phyloP scores from a whole-genome alignment of 53 echinoderm and acorn worm genomes.

The Henricia sp. region DNA sequence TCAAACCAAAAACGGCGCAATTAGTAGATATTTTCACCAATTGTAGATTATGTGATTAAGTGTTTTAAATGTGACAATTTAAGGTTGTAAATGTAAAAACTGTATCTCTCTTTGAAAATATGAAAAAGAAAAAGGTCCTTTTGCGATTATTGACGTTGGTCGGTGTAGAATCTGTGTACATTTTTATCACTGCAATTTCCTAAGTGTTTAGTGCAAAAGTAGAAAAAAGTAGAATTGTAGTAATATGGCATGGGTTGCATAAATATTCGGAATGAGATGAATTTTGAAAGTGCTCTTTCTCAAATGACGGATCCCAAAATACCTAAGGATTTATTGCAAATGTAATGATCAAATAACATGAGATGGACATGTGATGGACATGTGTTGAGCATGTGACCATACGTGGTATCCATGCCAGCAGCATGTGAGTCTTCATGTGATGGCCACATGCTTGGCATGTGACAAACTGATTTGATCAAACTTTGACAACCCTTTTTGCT shows the following conservation, averaged over 20 bases:
- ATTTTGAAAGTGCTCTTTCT: too few species aligned
- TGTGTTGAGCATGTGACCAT: slow-evolving; percentile 68
- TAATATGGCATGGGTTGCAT: too few species aligned
- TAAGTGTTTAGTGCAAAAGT: slow-evolving; percentile 51
- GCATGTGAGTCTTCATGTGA: slow-evolving; percentile 67
- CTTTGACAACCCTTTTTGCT: neutral
- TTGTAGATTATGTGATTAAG: slow-evolving; percentile 48
- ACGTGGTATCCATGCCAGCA: slow-evolving; percentile 59
- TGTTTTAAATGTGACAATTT: slow-evolving; percentile 56
- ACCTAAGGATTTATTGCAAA: too few species aligned
- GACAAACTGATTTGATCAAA: slow-evolving; percentile 13
- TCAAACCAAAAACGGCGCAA: slow-evolving; percentile 35
- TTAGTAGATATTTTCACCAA: slow-evolving; percentile 26
- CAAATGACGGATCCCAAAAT: too few species aligned
- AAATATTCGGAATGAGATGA: too few species aligned
- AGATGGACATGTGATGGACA: slow-evolving; percentile 38
- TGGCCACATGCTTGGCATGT: slow-evolving; percentile 59
- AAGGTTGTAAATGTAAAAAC: slow-evolving; percentile 60
- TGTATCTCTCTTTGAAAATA: slow-evolving; percentile 56
- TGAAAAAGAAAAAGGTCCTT: slow-evolving; percentile 15
- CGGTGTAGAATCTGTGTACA: slow-evolving; percentile 49
- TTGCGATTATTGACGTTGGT: slow-evolving; percentile 37
- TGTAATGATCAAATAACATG: too few species aligned
- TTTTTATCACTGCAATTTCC: slow-evolving; percentile 47
- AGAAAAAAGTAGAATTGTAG: neutral